Percentiles rank a stretch among this genome's conserved stretches.
Evolutionary conservation across 2,797 vertebrate species (phyloP).

Genomic region (Poecilia picta): DNA sequence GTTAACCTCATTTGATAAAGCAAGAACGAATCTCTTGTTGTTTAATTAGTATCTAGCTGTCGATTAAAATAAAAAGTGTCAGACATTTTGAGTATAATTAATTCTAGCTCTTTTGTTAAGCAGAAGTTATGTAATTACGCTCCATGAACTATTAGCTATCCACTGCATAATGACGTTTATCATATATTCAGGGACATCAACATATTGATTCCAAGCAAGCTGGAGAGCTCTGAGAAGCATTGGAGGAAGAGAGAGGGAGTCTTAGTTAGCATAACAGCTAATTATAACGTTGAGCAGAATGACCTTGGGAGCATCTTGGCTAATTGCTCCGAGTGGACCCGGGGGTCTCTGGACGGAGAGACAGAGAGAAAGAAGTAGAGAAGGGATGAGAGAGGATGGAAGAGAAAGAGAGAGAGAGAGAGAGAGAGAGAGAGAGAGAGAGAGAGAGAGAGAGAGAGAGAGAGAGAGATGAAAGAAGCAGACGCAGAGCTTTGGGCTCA

Average conservation of each 20-base stretch:
- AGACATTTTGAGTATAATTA: background rate
- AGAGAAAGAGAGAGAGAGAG: no score
- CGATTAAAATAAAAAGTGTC: background rate
- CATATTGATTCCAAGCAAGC: conserved; percentile 39
- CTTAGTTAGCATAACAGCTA: conserved; percentile 75
- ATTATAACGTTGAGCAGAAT: conserved; percentile 69
- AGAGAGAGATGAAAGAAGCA: conserved; percentile 64
- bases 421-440: background rate
- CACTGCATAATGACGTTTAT: background rate
- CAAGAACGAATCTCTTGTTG: background rate
- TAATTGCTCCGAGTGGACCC: conserved; percentile 69
- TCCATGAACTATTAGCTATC: background rate
- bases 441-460: conserved; percentile 33
- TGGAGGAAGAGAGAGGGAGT: conserved; percentile 32
- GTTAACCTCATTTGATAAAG: background rate
- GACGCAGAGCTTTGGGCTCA: conserved; percentile 57
- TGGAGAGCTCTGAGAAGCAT: conserved; percentile 40
- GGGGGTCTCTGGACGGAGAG: conserved; percentile 63
- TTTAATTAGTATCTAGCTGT: background rate
- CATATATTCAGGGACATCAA: conserved; percentile 27
- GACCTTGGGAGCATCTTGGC: conserved; percentile 76
- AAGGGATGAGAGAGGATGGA: background rate
- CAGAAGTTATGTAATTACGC: background rate
- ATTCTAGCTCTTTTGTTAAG: background rate
- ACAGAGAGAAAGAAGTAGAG: conserved; percentile 6